Evolutionary conservation across 2,797 vertebrate genomes (phyloP).

Genomic region (Pipistrellus pipistrellus): DNA sequence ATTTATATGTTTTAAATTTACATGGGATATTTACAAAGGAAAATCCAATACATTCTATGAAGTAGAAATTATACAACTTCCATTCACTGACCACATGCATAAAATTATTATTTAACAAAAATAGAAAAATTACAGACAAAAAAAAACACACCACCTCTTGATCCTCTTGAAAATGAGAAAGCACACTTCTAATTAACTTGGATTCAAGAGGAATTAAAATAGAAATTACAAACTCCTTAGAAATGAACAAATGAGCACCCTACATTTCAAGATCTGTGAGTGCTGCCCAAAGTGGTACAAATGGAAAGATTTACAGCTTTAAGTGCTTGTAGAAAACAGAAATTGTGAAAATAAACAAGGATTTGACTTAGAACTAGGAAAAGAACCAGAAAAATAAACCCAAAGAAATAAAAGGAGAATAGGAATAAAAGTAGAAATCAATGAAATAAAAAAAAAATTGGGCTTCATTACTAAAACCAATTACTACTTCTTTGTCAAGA

Average conservation of each 20-base stretch:
- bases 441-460: slow-evolving; percentile 9
- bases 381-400: slow-evolving; percentile 52
- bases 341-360: slow-evolving; percentile 62
- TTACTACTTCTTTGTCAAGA: slow-evolving; percentile 30
- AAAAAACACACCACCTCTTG: not conserved
- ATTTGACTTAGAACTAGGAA: slow-evolving; percentile 48
- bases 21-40: slow-evolving; percentile 39
- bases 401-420: slow-evolving; percentile 41
- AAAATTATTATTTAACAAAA: slow-evolving; percentile 62
- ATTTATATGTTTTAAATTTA: not conserved
- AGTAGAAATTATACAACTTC: slow-evolving; percentile 61
- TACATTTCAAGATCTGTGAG: slow-evolving; percentile 37
- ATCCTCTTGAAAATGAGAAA: slow-evolving; percentile 66
- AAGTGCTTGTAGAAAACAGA: slow-evolving; percentile 54
- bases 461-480: slow-evolving; percentile 40
- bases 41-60: slow-evolving; percentile 30
- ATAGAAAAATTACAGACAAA: slow-evolving; percentile 48
- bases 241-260: slow-evolving; percentile 62
- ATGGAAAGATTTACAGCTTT: slow-evolving; percentile 40
- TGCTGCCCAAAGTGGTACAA: not conserved
- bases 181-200: slow-evolving; percentile 73
- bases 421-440: slow-evolving; percentile 62
- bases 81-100: slow-evolving; percentile 35
- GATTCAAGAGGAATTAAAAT: slow-evolving; percentile 78
- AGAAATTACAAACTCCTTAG: slow-evolving; percentile 72